phyloP scores from a whole-genome alignment of 2,797 vertebrate species.

The Danionella dracula region DNA sequence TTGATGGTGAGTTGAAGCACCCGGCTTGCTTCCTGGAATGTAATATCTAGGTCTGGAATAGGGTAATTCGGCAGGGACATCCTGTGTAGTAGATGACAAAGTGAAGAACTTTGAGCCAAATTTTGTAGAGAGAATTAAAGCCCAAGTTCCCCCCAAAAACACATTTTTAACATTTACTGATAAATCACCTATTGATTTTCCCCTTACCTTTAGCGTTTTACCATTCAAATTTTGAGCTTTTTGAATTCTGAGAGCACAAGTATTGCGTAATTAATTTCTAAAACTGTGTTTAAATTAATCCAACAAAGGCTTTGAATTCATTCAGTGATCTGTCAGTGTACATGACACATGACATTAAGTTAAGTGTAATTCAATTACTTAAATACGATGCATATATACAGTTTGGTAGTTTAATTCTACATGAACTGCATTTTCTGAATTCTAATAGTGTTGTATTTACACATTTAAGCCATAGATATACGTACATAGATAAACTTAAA shows the following conservation, averaged over 20 bases:
- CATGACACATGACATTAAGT: slow-evolving; percentile 47
- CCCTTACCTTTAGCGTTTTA: no score
- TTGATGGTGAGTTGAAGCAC: slow-evolving; percentile 70
- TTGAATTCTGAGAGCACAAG: no score
- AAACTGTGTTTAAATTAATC: not conserved
- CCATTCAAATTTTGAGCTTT: no score
- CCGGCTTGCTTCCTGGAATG: slow-evolving; percentile 66
- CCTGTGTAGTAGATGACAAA: slow-evolving; percentile 40
- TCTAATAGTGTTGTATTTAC: no score
- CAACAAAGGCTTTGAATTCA: not conserved
- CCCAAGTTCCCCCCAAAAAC: no score
- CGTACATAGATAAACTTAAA: no score
- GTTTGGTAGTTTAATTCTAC: no score
- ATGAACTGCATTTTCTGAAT: no score
- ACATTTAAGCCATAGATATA: no score
- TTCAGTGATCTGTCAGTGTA: slow-evolving; percentile 39
- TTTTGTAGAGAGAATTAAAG: no score
- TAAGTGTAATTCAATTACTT: slow-evolving; percentile 49
- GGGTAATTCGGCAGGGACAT: slow-evolving; percentile 71
- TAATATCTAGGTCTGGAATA: slow-evolving; percentile 65
- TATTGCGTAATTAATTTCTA: not conserved
- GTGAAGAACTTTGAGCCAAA: not conserved
- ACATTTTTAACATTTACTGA: no score
- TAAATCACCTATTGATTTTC: no score
- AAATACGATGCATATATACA: slow-evolving; percentile 40